phyloP scores from a whole-genome alignment of 1,140 invertebrate genomes.

The Heliconius melpomene region DNA sequence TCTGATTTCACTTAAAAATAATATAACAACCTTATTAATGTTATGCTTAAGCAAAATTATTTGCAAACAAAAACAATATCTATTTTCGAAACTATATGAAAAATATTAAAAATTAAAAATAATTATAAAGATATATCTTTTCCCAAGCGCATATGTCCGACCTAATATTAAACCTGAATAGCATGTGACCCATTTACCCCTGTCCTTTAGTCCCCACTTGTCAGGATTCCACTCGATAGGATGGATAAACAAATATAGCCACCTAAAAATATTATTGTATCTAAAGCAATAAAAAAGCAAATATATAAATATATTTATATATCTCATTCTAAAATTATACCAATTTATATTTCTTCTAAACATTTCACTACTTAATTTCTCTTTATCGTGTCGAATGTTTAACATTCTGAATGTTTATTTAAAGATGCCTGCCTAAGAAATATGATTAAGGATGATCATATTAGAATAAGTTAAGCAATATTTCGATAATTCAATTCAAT shows the following conservation, averaged over 20 bases:
- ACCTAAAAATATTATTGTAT: constrained; percentile 6
- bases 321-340: too few species aligned
- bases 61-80: neutral
- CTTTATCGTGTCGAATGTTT: too few species aligned
- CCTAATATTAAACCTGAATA: constrained; percentile 12
- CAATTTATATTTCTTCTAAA: too few species aligned
- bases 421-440: too few species aligned
- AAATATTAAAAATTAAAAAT: neutral
- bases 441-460: too few species aligned
- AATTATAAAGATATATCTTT: neutral
- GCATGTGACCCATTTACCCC: constrained; percentile 13
- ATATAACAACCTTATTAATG: neutral
- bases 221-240: constrained; percentile 10
- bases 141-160: neutral
- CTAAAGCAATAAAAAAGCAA: neutral
- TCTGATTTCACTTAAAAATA: neutral
- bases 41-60: neutral
- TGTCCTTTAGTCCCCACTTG: constrained; percentile 4
- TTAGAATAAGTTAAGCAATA: too few species aligned
- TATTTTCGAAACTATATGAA: neutral
- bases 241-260: constrained; percentile 13
- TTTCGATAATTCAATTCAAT: too few species aligned
- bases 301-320: neutral
- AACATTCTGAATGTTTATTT: too few species aligned
- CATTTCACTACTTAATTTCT: too few species aligned